A percentile compares a stretch with the other conserved stretches of the same genome.
phyloP scores from a whole-genome alignment of 2,888 invertebrate genomes.

The Malachius bipustulatus region DNA sequence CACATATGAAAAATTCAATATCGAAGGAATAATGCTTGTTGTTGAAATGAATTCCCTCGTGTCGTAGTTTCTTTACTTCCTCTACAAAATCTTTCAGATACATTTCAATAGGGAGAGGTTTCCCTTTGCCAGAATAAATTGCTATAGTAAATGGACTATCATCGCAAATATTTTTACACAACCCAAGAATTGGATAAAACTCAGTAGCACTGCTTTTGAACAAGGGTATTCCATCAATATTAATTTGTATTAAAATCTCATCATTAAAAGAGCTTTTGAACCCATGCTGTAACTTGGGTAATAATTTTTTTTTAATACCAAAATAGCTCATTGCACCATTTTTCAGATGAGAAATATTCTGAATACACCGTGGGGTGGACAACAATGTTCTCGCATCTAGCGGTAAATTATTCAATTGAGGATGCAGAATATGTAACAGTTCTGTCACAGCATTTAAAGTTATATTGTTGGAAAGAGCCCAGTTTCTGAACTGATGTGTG shows the following conservation, averaged over 20 bases:
- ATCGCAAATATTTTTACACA: constrained; percentile 12
- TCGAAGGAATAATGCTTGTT: constrained; percentile 10
- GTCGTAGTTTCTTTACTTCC: constrained; percentile 11
- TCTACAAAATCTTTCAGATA: constrained; percentile 13
- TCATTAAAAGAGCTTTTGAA: constrained; percentile 6
- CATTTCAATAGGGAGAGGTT: constrained; percentile 11
- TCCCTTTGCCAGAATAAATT: constrained; percentile 13
- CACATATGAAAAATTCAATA: constrained; percentile 14
- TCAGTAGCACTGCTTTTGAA: constrained; percentile 15
- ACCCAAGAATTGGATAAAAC: constrained; percentile 15
- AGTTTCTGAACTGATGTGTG: constrained; percentile 7
- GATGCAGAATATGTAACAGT: constrained; percentile 11
- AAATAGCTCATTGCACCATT: constrained; percentile 15
- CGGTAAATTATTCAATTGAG: constrained; percentile 10
- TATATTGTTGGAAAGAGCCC: constrained; percentile 12
- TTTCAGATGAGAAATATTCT: constrained; percentile 9
- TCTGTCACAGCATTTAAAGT: constrained; percentile 6
- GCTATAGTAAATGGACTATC: constrained; percentile 13
- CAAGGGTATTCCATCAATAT: constrained; percentile 17
- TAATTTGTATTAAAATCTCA: constrained; percentile 14
- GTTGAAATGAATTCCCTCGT: constrained; percentile 4
- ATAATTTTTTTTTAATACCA: constrained; percentile 8
- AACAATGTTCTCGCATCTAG: constrained; percentile 9
- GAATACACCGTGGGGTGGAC: constrained; percentile 10
- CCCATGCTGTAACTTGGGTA: constrained; percentile 10